Conservation (phyloP, 2,888 invertebrate species). For the Alcis repandata region DNA sequence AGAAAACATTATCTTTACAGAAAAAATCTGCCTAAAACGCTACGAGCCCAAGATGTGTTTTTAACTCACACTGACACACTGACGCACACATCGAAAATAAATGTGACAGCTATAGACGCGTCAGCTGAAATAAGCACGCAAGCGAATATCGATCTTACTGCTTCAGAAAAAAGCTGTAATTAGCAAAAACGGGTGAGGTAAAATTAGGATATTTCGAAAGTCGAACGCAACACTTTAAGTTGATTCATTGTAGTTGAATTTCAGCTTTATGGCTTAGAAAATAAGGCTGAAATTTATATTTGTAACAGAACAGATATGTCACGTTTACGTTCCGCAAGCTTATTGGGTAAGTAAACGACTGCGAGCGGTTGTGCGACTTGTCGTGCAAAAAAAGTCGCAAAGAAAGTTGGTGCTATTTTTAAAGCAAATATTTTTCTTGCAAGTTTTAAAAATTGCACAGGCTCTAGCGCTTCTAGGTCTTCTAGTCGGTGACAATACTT, state of each 20-base stretch:
- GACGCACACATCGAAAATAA: constrained; percentile 61
- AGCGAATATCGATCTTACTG: constrained; percentile 55
- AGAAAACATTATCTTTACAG: constrained; percentile 51
- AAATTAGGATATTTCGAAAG: constrained; percentile 84
- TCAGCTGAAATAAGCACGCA: constrained; percentile 76
- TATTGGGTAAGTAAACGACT: background rate
- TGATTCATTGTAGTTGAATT: constrained; percentile 49
- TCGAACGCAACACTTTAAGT: constrained; percentile 75
- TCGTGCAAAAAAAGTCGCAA: too few species aligned
- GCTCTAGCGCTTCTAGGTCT: too few species aligned
- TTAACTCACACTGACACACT: constrained; percentile 66
- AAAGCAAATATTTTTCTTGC: too few species aligned
- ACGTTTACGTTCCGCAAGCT: constrained; percentile 66
- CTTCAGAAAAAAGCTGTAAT: constrained; percentile 49
- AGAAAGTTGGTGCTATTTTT: too few species aligned
- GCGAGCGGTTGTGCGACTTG: background rate
- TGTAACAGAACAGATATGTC: constrained; percentile 70
- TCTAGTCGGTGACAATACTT: too few species aligned
- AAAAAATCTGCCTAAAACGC: constrained; percentile 68
- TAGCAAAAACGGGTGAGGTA: constrained; percentile 53
- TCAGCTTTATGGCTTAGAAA: constrained; percentile 40
- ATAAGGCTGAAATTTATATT: constrained; percentile 55
- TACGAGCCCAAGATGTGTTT: constrained; percentile 76
- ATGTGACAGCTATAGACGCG: constrained; percentile 80
- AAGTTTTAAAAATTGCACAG: background rate